Evolutionary conservation across 2,888 invertebrate genomes (phyloP), one percentile per base, ranked within the genome.

Genomic region (Orthosia gracilis): DNA sequence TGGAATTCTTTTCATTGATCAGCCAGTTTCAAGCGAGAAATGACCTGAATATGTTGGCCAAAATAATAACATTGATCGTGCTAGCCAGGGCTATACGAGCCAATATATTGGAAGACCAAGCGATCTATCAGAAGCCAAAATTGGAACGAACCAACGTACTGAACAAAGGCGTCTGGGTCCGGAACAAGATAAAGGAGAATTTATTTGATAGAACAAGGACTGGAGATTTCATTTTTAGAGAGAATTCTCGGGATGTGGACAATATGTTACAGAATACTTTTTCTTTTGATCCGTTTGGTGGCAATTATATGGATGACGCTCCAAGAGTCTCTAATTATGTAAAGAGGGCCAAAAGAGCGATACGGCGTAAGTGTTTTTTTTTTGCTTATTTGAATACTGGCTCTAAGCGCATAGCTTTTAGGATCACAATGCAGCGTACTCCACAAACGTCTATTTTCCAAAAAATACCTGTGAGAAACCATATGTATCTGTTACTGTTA

Each of bases 111-210:
- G 85, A 88, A 12, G 86, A 85, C 0, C 91, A 92, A 69, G 26
- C 82, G 0, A 91, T 90, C 57, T 91, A 80, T 64, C 75, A 85
- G 0, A 93, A 89, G 21, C 91, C 92, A 0, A 91, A 87, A 54
- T 69, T 92, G 18, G 94, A 95, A 18, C 85, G 91, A n/a, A 94
- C 92, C 68, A 96, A 93, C 58, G 85, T 94, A 0, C 82, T 96
- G 0, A 96, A 94, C 62, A 95, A 94, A 83, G 93, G 94, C 0
- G 82, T 94, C 0, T 96, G 95, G 96, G 76, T 92, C 0, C 87
- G 89, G 0, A 89, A 84, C 73, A 88, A 88, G 3, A 59, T 74
- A 0, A 80, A 84, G 0, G 85, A 89, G 0, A 88, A 87, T 23
- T 18, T 85, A 0, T 81, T 76, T 0, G 90, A 89, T 0, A 91